Conservation (phyloP, 2,888 invertebrate species). For the Chouioia cunea region DNA sequence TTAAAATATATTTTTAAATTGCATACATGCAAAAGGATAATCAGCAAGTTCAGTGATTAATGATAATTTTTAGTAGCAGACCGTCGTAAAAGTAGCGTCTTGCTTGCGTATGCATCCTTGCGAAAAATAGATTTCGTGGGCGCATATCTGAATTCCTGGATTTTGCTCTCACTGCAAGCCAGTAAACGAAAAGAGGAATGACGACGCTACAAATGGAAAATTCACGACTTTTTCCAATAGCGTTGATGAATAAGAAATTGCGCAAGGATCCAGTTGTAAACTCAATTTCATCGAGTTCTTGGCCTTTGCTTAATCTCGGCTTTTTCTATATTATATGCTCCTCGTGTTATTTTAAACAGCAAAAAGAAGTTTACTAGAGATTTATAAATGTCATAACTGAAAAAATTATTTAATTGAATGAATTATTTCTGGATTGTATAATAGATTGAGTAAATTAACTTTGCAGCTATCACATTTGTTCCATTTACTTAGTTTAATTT, state of each 20-base stretch:
- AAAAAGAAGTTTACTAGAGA: no score
- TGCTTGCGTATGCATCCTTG: not conserved
- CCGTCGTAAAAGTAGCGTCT: not conserved
- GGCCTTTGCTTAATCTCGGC: conserved; percentile 26
- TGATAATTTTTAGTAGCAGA: conserved; percentile 26
- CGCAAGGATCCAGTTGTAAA: conserved; percentile 48
- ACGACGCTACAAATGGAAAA: conserved; percentile 51
- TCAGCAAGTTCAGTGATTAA: conserved; percentile 30
- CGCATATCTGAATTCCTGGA: conserved; percentile 10
- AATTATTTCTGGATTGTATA: no score
- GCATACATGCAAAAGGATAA: conserved; percentile 9
- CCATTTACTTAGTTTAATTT: no score
- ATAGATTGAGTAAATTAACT: no score
- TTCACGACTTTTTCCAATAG: conserved; percentile 54
- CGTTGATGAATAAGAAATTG: conserved; percentile 60
- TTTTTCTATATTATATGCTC: conserved; percentile 25
- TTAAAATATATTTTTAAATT: no score
- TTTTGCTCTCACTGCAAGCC: not conserved
- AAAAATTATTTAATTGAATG: no score
- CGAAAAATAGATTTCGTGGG: conserved; percentile 30
- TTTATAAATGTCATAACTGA: no score
- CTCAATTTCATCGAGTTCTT: conserved; percentile 51
- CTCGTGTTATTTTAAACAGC: not conserved
- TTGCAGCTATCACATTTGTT: no score
- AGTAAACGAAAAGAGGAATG: conserved; percentile 11